Percentiles rank a stretch among this genome's conserved stretches.
These are phyloP conservation scores for Baronia brevicornis DNA, from an alignment of 2,888 invertebrate species.

Conservation along the genomic window DNA sequence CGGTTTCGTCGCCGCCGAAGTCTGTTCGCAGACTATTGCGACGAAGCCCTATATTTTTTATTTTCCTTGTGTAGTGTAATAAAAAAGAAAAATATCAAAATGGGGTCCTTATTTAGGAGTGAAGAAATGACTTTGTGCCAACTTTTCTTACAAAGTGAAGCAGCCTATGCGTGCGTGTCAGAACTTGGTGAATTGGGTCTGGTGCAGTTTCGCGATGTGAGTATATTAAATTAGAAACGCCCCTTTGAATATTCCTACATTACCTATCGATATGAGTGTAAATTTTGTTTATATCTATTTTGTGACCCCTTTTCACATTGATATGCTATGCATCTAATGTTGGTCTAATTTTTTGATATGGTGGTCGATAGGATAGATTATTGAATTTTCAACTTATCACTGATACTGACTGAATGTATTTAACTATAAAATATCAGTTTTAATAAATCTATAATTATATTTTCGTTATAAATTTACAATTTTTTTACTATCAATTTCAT, in stretches of 20 bases:
- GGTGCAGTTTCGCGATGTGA: slow-evolving; percentile 96
- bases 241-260: slow-evolving; percentile 16
- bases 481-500: no score
- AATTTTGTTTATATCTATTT: slow-evolving; percentile 24
- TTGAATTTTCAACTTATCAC: slow-evolving; percentile 9
- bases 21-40: slow-evolving; percentile 62
- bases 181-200: slow-evolving; percentile 97
- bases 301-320: slow-evolving; percentile 40
- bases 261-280: neutral
- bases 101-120: slow-evolving; percentile 96
- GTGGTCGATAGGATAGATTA: slow-evolving; percentile 23
- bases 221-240: slow-evolving; percentile 44
- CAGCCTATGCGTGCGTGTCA: slow-evolving; percentile 98
- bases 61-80: slow-evolving; percentile 41
- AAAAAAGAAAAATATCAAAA: slow-evolving; percentile 57
- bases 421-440: no score
- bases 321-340: slow-evolving; percentile 14
- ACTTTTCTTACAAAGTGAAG: slow-evolving; percentile 98
- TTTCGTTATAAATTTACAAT: no score
- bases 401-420: neutral
- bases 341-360: slow-evolving; percentile 20
- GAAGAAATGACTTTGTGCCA: slow-evolving; percentile 99
- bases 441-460: no score
- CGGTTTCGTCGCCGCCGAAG: slow-evolving; percentile 62
- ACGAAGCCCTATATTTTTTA: slow-evolving; percentile 42